Evolutionary conservation across 2,797 vertebrate species (phyloP).

Genomic region (Cynodonichthys magdalenae): DNA sequence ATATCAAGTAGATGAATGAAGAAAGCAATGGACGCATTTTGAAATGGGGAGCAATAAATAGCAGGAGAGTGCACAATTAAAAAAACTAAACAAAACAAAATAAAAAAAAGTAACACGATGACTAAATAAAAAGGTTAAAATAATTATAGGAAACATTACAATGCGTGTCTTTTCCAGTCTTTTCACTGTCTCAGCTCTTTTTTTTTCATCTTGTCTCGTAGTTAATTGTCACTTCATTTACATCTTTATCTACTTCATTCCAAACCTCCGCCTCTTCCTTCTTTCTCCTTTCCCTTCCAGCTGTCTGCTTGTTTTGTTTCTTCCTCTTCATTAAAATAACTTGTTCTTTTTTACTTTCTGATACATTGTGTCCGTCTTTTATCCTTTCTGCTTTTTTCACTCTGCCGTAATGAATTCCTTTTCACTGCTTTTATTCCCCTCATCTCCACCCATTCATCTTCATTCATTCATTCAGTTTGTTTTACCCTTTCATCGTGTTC

Average conservation of each 20-base stretch:
- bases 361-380: background rate
- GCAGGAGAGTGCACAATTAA: too few species aligned
- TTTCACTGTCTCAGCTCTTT: background rate
- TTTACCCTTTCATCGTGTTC: background rate
- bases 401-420: background rate
- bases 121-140: too few species aligned
- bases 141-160: too few species aligned
- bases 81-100: too few species aligned
- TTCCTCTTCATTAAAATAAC: background rate
- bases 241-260: background rate
- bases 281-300: background rate
- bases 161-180: too few species aligned
- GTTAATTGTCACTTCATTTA: background rate
- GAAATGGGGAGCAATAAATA: too few species aligned
- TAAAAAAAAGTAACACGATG: too few species aligned
- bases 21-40: too few species aligned
- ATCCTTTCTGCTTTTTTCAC: background rate
- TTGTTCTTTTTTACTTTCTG: background rate
- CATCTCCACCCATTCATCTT: conserved; percentile 13
- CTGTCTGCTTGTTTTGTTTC: background rate
- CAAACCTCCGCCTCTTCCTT: background rate
- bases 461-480: conserved; percentile 8
- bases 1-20: too few species aligned
- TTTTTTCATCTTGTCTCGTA: background rate
- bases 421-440: background rate